Evolutionary conservation across 1,140 invertebrate species (phyloP).

Genomic region (Episyrphus balteatus): DNA sequence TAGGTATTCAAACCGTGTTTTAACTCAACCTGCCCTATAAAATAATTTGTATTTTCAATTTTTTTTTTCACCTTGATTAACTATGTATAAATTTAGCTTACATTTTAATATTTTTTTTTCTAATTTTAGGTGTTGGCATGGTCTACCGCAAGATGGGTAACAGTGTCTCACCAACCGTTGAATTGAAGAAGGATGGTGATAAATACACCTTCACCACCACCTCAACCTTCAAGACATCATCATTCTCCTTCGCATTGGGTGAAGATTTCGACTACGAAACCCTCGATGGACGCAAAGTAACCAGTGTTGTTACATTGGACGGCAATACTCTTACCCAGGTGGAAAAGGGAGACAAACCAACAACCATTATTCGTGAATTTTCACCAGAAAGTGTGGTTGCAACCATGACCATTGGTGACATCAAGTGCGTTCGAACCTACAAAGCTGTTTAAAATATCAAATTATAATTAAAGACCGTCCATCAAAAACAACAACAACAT

Average conservation of each 20-base stretch:
- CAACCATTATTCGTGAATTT: slow-evolving; percentile 55
- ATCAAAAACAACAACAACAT: too few species aligned
- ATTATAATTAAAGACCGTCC: too few species aligned
- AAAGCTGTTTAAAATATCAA: slow-evolving; percentile 42
- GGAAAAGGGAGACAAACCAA: slow-evolving; percentile 55
- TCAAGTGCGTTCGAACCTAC: slow-evolving; percentile 62
- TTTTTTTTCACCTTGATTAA: too few species aligned
- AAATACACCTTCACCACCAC: slow-evolving; percentile 60
- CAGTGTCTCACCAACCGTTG: slow-evolving; percentile 58
- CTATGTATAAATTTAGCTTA: too few species aligned
- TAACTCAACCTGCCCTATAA: too few species aligned
- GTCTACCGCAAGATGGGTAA: slow-evolving; percentile 64
- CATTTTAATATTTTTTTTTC: slow-evolving; percentile 10
- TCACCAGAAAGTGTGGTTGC: slow-evolving; percentile 15
- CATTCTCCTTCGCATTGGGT: slow-evolving; percentile 67
- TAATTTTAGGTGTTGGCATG: slow-evolving; percentile 59
- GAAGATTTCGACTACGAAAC: slow-evolving; percentile 80
- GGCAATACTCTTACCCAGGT: slow-evolving; percentile 59
- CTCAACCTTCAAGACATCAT: slow-evolving; percentile 74
- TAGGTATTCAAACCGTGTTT: too few species aligned
- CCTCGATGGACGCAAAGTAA: slow-evolving; percentile 72
- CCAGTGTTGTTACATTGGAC: slow-evolving; percentile 52
- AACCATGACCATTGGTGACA: slow-evolving; percentile 55
- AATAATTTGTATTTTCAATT: too few species aligned
- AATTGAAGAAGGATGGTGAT: slow-evolving; percentile 54